Evolutionary conservation across 2,888 invertebrate species (phyloP).

Genomic region (Drosophila acutilabella): DNA sequence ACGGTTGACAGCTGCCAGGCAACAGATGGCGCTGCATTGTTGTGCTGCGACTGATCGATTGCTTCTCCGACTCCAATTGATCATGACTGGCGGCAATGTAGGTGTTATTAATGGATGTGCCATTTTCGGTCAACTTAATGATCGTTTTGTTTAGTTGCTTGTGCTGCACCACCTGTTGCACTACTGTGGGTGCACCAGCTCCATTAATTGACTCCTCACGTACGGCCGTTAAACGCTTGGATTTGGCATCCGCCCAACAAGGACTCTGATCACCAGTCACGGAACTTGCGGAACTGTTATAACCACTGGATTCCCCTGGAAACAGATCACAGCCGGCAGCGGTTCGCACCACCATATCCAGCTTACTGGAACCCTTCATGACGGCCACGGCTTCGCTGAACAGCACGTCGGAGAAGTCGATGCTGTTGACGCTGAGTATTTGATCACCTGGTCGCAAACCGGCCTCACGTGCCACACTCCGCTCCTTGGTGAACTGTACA

Average conservation of each 20-base stretch:
- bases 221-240: constrained; percentile 90
- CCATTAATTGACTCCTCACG: constrained; percentile 87
- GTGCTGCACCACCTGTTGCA: constrained; percentile 86
- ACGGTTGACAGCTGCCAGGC: constrained; percentile 34
- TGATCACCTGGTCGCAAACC: constrained; percentile 96
- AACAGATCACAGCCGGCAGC: constrained; percentile 92
- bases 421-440: constrained; percentile 94
- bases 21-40: constrained; percentile 37
- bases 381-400: constrained; percentile 94
- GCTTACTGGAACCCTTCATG: constrained; percentile 91
- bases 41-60: constrained; percentile 60
- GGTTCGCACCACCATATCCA: constrained; percentile 91
- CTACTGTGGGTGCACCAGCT: constrained; percentile 58
- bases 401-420: constrained; percentile 90
- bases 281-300: constrained; percentile 93
- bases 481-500: constrained; percentile 95
- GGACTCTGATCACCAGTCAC: constrained; percentile 91
- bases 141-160: constrained; percentile 88
- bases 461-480: constrained; percentile 94
- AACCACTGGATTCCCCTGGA: constrained; percentile 93
- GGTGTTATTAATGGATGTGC: constrained; percentile 90
- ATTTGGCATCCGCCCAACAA: constrained; percentile 88
- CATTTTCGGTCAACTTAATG: constrained; percentile 90
- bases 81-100: constrained; percentile 67
- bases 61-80: constrained; percentile 23